Percentiles rank a stretch among this genome's conserved stretches.
Evolutionary conservation across 2,888 invertebrate genomes (phyloP).

Genomic region (Apotomis capreana): DNA sequence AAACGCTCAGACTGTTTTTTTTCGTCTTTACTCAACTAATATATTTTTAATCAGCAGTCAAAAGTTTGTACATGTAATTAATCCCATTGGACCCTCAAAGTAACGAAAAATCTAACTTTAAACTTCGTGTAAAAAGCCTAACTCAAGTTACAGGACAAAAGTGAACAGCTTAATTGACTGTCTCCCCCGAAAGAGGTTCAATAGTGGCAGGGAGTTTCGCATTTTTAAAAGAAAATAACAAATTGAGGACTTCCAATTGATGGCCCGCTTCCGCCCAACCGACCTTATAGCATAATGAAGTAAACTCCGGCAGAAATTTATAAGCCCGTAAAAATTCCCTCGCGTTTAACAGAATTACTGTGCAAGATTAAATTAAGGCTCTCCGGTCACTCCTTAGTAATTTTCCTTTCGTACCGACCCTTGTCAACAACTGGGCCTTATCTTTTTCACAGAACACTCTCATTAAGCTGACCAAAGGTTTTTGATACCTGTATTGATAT

Average conservation of each 20-base stretch:
- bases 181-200: background rate
- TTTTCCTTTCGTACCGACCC: constrained; percentile 69
- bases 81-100: background rate
- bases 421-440: constrained; percentile 67
- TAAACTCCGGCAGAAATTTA: constrained; percentile 49
- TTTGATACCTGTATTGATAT: constrained; percentile 58
- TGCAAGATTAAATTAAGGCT: constrained; percentile 68
- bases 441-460: constrained; percentile 65
- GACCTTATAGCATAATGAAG: constrained; percentile 48
- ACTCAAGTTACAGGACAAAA: background rate
- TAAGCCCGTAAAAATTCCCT: constrained; percentile 53
- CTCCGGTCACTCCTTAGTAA: constrained; percentile 67
- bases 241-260: constrained; percentile 38
- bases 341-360: constrained; percentile 61
- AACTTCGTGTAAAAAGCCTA: background rate
- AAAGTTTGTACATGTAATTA: no score
- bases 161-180: background rate
- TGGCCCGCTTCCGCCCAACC: constrained; percentile 36
- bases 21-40: no score
- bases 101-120: background rate
- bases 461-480: constrained; percentile 65
- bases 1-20: no score
- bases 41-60: no score
- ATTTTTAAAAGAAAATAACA: constrained; percentile 31
- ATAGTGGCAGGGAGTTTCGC: background rate